Evolutionary conservation across 2,888 invertebrate species (phyloP).

Genomic region (Scelioninae gen. 2): DNA sequence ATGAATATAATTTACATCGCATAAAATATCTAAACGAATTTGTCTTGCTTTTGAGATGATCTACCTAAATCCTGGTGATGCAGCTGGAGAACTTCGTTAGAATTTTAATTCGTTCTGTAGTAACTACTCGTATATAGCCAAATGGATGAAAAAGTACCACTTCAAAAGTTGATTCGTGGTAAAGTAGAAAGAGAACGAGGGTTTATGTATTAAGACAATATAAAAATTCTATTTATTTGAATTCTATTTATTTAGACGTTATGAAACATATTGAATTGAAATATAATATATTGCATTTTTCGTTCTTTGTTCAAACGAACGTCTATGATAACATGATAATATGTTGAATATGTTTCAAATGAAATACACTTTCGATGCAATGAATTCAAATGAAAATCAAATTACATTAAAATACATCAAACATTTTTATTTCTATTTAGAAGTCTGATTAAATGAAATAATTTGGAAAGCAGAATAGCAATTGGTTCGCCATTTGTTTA

Average conservation of each 20-base stretch:
- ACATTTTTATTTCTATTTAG: slow-evolving; percentile 4
- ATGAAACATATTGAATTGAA: slow-evolving; percentile 27
- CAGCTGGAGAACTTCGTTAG: slow-evolving; percentile 14
- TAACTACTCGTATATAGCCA: slow-evolving; percentile 9
- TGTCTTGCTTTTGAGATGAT: slow-evolving; percentile 11
- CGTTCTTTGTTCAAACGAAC: slow-evolving; percentile 30
- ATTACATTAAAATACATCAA: slow-evolving; percentile 15
- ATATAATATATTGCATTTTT: slow-evolving; percentile 19
- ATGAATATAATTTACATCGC: too few relatives aligned
- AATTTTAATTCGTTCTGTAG: slow-evolving; percentile 11
- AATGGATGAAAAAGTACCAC: slow-evolving; percentile 3
- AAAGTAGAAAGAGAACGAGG: slow-evolving; percentile 8
- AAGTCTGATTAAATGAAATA: not conserved
- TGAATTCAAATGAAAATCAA: slow-evolving; percentile 24
- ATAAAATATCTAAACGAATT: too few relatives aligned
- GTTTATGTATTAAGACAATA: slow-evolving; percentile 10
- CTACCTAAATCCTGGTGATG: slow-evolving; percentile 9
- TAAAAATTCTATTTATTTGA: not conserved
- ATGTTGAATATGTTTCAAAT: slow-evolving; percentile 7
- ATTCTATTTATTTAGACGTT: not conserved
- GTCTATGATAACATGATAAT: slow-evolving; percentile 25
- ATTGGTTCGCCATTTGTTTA: too few relatives aligned
- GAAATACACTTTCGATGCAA: slow-evolving; percentile 19
- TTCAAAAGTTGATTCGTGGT: slow-evolving; percentile 1
- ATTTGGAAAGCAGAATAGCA: too few relatives aligned